Evolutionary conservation across 2,113 vertebrate genomes (phyloP), one percentile per base, ranked within the genome.

Genomic region (Lepisosteus oculatus): DNA sequence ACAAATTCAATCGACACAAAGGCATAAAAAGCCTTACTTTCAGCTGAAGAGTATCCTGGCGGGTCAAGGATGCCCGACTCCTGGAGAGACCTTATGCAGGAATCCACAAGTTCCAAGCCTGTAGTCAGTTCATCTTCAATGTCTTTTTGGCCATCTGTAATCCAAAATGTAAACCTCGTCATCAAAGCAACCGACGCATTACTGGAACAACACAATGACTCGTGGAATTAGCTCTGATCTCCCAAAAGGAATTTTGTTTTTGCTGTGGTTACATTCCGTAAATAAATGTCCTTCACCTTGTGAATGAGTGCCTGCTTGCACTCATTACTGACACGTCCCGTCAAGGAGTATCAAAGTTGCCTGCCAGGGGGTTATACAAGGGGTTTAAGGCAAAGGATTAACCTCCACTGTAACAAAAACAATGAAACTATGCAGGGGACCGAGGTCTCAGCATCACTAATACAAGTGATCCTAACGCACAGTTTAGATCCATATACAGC

Each of bases 71-170:
- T 98, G 72, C 97, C 97, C 14, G 97, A 99, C 78, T 99, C 97
- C 85, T 99, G 97, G 51, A 99, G 89, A 0, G 97, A 99, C 63
- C 97, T 91, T 82, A 99, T 98, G 81, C 97, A 99, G 61, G 97
- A 99, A 83, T 99, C 97, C 80, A 99, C 97, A 84, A 99, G 83
- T 90, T 99, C 97, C 71, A 99, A 87, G 65, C 97, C 97, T 61
- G 96, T 99, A 68, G 96, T 98, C 74, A 99, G 86, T 74, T 99
- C 97, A 76, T 99, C 97, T 85, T 99, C 97, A n/a, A 98, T 98
- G 76, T 97, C 96, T 85, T 99, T 98, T 79, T 97, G 97, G 84
- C 95, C 96, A 85, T 99, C 97, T 87, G 89, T 75, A 79, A 73
- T 59, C 47, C 8, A 74, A 71, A 55, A 65, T 43, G 59, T 51